Percentiles rank a stretch among this genome's conserved stretches.
These are phyloP conservation scores for Cyclargus thomasi DNA, from an alignment of 1,140 invertebrate genomes.

Conservation along the genomic window DNA sequence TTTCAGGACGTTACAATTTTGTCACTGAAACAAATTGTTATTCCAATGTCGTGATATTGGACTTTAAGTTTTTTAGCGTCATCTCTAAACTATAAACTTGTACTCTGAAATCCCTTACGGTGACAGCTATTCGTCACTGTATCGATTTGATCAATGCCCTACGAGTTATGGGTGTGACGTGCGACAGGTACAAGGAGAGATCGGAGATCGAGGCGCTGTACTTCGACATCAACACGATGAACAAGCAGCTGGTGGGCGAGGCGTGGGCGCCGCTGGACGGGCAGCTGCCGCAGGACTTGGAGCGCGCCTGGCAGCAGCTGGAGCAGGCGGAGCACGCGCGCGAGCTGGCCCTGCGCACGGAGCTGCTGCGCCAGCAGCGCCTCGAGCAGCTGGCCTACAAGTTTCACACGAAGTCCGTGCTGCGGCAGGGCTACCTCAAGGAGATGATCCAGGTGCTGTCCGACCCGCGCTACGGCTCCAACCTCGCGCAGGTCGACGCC, in stretches of 20 bases:
- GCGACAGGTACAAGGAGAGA: conserved; percentile 90
- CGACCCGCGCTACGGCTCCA: conserved; percentile 93
- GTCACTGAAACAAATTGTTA: too few species aligned
- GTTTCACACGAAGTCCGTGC: conserved; percentile 95
- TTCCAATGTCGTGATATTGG: too few species aligned
- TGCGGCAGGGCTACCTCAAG: conserved; percentile 95
- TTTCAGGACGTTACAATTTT: too few species aligned
- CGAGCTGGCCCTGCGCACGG: conserved; percentile 93
- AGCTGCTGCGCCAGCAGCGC: conserved; percentile 93
- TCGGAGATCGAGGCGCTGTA: conserved; percentile 97
- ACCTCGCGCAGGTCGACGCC: conserved; percentile 95
- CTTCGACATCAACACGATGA: conserved; percentile 96
- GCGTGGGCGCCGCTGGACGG: conserved; percentile 94
- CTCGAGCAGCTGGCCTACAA: conserved; percentile 96
- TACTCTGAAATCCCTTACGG: too few species aligned
- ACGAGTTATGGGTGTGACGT: neutral
- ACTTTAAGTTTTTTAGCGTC: too few species aligned
- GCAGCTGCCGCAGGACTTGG: conserved; percentile 92
- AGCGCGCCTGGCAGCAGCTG: conserved; percentile 92
- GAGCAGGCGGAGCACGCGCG: conserved; percentile 95
- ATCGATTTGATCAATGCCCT: too few species aligned
- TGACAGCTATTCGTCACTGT: too few species aligned
- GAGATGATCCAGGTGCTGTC: conserved; percentile 98
- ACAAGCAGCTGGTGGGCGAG: conserved; percentile 94
- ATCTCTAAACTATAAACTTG: too few species aligned